Evolutionary conservation across 2,113 vertebrate species (phyloP), one percentile per base, ranked within the genome.

Genomic region (Oryzias celebensis): DNA sequence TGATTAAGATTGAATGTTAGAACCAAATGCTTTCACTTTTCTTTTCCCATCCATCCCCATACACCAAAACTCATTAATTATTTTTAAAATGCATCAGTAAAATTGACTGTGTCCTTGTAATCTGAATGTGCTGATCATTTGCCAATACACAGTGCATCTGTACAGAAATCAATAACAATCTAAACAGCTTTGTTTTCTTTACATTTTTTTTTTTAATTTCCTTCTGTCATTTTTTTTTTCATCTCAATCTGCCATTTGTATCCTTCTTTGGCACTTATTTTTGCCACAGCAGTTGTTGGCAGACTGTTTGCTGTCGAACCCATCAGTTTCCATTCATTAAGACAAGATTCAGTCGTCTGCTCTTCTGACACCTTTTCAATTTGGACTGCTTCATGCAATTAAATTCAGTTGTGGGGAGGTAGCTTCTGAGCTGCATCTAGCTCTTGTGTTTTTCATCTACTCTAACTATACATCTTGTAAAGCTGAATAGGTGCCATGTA

Each of bases 321-420:
- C 88, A 89, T 91, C 90, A 91, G 90, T 90, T 92, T 91, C 86
- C 88, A 88, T 92, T 93, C 88, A 92, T 92, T 91, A 91, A 83
- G 80, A 87, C 85, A 85, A 79, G 87, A 91, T 90, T 81, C 68
- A 64, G 83, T 82, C 83, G 85, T 83, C 73, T 84, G 85, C 85
- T 82, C 78, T 77, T 88, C 88, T 86, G 87, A 92, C 85, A 90
- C 81, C 83, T 87, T 90, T 88, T 88, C 88, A 87, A 84, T 72
- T 90, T 18, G 75, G 50, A 71, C 87, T 87, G 90, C 87, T 87
- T 88, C 87, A 77, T 86, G 75, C 89, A 90, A 93, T 92, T 91
- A 91, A 88, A 83, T 75, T 78, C 58, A 62, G 78, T 76, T 76
- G 61, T 80, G 68, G 73, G 75, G 58, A 73, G 78, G 72, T 77